Conservation (phyloP, 2,888 invertebrate species). For the Leptogaster cylindrica region DNA sequence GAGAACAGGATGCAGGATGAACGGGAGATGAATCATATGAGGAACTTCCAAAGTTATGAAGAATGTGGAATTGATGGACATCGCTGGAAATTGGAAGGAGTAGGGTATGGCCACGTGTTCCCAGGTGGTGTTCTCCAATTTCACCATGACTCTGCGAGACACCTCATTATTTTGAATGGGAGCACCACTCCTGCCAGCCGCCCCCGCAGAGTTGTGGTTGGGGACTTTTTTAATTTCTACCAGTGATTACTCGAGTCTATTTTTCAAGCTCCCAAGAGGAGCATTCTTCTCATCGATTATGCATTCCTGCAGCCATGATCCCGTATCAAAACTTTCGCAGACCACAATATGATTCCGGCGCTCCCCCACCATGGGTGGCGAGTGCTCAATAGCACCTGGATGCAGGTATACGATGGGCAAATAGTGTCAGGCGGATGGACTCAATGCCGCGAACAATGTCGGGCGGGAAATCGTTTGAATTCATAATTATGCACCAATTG, state of each 20-base stretch:
- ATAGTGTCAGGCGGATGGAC: conserved; percentile 31
- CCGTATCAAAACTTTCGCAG: not conserved
- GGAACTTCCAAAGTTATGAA: too few species aligned
- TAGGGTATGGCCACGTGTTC: too few species aligned
- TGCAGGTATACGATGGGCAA: conserved; percentile 18
- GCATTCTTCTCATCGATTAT: conserved; percentile 13
- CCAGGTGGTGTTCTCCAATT: too few species aligned
- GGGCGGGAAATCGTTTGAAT: conserved; percentile 28
- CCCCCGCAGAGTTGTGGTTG: too few species aligned
- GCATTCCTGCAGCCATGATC: not conserved
- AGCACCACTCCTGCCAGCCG: too few species aligned
- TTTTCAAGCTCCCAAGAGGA: not conserved
- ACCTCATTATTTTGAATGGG: too few species aligned
- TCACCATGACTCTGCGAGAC: too few species aligned
- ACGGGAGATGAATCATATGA: too few species aligned
- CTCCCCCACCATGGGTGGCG: not conserved
- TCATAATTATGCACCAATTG: conserved; percentile 16
- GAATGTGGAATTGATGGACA: too few species aligned
- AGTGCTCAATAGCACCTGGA: not conserved
- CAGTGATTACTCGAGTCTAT: too few species aligned
- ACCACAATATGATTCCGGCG: conserved; percentile 6
- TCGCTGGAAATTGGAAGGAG: too few species aligned
- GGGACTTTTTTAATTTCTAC: too few species aligned
- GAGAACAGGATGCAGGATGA: not conserved
- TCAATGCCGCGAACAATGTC: conserved; percentile 19